Evolutionary conservation across 2,797 vertebrate genomes (phyloP).

Genomic region (Chaetophractus vellerosus): DNA sequence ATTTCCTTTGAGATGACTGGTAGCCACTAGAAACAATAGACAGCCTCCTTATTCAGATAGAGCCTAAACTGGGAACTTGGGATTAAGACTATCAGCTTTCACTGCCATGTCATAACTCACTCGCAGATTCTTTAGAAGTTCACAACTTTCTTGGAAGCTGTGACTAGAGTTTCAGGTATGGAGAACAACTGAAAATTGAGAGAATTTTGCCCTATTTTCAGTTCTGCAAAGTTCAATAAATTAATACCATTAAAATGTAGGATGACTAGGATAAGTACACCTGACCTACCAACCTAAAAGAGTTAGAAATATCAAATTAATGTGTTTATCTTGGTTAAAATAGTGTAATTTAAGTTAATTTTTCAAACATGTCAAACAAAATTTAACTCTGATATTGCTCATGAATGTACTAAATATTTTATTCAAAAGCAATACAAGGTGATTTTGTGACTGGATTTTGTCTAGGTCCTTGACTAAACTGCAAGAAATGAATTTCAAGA

Average conservation of each 20-base stretch:
- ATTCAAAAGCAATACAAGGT: not conserved
- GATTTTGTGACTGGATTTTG: not conserved
- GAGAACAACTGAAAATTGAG: not conserved
- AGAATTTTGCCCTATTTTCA: not conserved
- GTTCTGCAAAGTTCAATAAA: not conserved
- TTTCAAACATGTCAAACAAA: constrained; percentile 24
- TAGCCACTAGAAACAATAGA: not conserved
- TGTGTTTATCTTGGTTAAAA: constrained; percentile 39
- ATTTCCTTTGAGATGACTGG: not conserved
- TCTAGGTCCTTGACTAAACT: too few relatives aligned
- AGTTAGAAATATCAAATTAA: not conserved
- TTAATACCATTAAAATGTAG: not conserved
- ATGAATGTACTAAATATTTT: not conserved
- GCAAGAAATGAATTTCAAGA: too few relatives aligned
- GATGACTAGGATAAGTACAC: not conserved
- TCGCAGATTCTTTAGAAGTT: not conserved
- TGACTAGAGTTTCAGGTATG: not conserved
- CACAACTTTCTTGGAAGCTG: not conserved
- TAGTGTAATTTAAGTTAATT: not conserved
- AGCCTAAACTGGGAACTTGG: not conserved
- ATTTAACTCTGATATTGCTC: not conserved
- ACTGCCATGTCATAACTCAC: not conserved
- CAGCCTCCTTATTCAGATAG: not conserved
- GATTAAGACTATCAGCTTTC: not conserved
- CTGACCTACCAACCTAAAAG: not conserved